These are phyloP conservation scores for Hydriomena furcata DNA, from an alignment of 2,888 invertebrate genomes.

Conservation along the genomic window DNA sequence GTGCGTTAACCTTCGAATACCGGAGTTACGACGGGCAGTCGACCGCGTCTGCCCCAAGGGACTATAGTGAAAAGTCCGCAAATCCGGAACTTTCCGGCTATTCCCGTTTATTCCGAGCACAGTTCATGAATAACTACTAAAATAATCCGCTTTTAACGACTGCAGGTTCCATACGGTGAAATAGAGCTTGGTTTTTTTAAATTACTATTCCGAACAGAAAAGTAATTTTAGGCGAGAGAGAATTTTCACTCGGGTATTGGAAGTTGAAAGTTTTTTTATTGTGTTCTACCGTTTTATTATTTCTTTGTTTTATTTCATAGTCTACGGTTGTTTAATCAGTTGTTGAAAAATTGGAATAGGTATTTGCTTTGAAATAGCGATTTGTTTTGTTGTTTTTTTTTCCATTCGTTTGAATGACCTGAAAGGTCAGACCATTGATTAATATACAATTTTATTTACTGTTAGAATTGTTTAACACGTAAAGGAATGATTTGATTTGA, in stretches of 20 bases:
- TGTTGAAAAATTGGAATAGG: too few species aligned
- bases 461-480: too few species aligned
- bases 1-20: constrained; percentile 27
- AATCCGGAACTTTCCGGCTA: constrained; percentile 8
- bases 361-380: too few species aligned
- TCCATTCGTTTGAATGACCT: too few species aligned
- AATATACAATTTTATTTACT: too few species aligned
- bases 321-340: too few species aligned
- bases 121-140: constrained; percentile 45
- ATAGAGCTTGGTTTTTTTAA: constrained; percentile 41
- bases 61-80: constrained; percentile 7
- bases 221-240: constrained; percentile 32
- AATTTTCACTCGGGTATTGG: constrained; percentile 20
- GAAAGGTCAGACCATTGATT: too few species aligned
- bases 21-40: constrained; percentile 18
- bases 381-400: too few species aligned
- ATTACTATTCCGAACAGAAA: constrained; percentile 23
- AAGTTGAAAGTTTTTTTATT: constrained; percentile 26
- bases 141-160: constrained; percentile 52
- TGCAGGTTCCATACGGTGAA: constrained; percentile 33
- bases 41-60: constrained; percentile 10
- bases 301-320: constrained; percentile 2
- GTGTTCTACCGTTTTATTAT: constrained; percentile 1
- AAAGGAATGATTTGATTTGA: too few species aligned
- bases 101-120: neutral